Evolutionary conservation across 1,140 invertebrate genomes (phyloP), one percentile per base, ranked within the genome.

Genomic region (Phthorimaea operculella): DNA sequence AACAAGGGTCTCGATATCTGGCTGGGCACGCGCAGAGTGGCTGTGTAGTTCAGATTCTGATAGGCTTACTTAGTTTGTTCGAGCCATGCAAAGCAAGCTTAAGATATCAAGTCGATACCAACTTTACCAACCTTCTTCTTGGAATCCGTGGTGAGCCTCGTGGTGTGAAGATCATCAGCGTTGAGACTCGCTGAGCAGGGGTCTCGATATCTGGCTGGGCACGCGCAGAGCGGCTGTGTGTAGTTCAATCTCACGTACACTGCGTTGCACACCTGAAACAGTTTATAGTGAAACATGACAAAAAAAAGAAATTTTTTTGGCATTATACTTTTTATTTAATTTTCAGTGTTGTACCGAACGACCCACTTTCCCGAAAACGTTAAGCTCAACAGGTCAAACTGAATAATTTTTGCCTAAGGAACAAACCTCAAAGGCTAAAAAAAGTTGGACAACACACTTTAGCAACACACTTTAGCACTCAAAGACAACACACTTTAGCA

Each of bases 231-330:
- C 12, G 94, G 94, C 79, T 97, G 95, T 18, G 95, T 96, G 85
- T 95, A 96, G 86, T 97, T 96, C 51, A 97, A 83, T 55, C 95
- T 88, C 28, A 96, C 92, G 84, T 97, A 97, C 51, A 97, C 94
- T 0, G 96, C 95, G 79, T 96, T 97, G 86, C 95, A 97, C 54
- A 96, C 94, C 90, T 96, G 87, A 15, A 72, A 28, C 2, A 52
- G n/a, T 47, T 47, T 47, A 47, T 2, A 16, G 16, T 28, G 21
- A 28, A 28, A 28, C 6, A 28, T 28, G 21, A 28, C n/a, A n/a
- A n/a, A n/a, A n/a, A n/a, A n/a, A n/a, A n/a, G n/a, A n/a, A n/a
- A n/a, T n/a, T n/a, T n/a, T n/a, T n/a, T n/a, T n/a, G 6, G 21
- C 21, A 4, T 6, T 6, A 28, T 4, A 28, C 6, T 6, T 28